Base-by-base conservation (phyloP, 2,888 invertebrate species). In the Anagyrus pseudococci region DNA sequence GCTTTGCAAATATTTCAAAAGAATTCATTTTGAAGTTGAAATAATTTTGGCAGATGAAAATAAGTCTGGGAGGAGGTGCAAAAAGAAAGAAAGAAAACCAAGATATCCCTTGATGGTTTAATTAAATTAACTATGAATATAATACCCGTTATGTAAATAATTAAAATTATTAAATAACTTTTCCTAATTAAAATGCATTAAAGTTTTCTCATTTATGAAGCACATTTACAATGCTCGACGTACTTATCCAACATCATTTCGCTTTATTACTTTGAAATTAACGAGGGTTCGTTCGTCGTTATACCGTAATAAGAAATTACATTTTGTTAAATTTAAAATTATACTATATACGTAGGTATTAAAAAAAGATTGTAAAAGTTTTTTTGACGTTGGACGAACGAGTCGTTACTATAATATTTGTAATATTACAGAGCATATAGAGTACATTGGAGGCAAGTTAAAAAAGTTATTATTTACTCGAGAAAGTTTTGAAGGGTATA, bases 221-320 rank as follows among this genome's bases (percentile, higher is more conserved):
- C 47, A 4, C 41, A 41, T 53, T 57, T 53, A 58, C 62, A 62
- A 50, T 62, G 41, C 25, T 17, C 26, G 19, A 4, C 22, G 26
- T 40, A 20, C 58, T 52, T 44, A 37, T 23, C 43, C 43, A 37
- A 58, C 58, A 48, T 58, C 47, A 58, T 62, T 58, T 58, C 48
- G 53, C 48, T 58, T 62, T 62, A 62, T 58, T 58, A 62, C 62
- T 58, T 54, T 43, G 53, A 47, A 41, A 62, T 58, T 58, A 62
- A 62, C 46, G 43, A 58, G 53, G 41, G 33, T 62, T 54, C 52
- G 23, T 55, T 52, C 52, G 47, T 53, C 52, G 40, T 17, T 26
- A n/a, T 25, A 52, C 17, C 13, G 22, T 57, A 47, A 53, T 23
- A 47, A 57, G 47, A 62, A 62, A 41, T 57, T 33, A 22, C 48